Evolutionary conservation across 2,797 vertebrate genomes (phyloP).

Genomic region (Lophotriccus pileatus): DNA sequence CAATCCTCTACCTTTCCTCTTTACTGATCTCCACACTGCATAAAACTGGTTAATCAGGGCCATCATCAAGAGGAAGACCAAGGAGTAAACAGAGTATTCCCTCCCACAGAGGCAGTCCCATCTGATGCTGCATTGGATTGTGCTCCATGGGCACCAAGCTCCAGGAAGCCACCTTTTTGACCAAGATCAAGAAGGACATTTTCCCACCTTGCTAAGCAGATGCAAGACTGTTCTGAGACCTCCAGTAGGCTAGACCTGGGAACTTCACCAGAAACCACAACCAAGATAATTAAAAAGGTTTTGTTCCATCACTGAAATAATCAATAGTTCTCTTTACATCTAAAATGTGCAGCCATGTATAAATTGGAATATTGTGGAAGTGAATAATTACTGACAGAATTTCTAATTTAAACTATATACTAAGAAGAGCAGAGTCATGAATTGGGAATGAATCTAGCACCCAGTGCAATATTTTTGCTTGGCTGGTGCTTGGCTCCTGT

Average conservation of each 20-base stretch:
- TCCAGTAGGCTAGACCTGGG: background rate
- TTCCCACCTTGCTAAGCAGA: background rate
- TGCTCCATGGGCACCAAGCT: background rate
- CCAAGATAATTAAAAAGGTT: background rate
- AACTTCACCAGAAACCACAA: conserved; percentile 1
- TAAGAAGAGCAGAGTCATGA: background rate
- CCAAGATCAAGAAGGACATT: background rate
- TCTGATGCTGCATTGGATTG: background rate
- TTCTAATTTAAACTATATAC: conserved; percentile 11
- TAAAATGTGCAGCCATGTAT: background rate
- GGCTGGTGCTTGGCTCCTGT: background rate
- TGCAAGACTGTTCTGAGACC: background rate
- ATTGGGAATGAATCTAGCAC: background rate
- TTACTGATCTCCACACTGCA: background rate
- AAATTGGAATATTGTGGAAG: background rate
- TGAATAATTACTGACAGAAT: background rate
- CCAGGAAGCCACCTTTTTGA: background rate
- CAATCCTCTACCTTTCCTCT: background rate
- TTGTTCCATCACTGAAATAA: background rate
- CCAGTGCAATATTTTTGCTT: background rate
- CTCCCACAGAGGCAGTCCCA: background rate
- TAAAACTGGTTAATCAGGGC: background rate
- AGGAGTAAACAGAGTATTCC: background rate
- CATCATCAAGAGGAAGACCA: background rate
- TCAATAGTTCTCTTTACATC: background rate